A percentile compares a stretch with the other conserved stretches of the same genome.
Conservation (phyloP, 2,797 vertebrate species). For the Sebastes hubbsi region DNA sequence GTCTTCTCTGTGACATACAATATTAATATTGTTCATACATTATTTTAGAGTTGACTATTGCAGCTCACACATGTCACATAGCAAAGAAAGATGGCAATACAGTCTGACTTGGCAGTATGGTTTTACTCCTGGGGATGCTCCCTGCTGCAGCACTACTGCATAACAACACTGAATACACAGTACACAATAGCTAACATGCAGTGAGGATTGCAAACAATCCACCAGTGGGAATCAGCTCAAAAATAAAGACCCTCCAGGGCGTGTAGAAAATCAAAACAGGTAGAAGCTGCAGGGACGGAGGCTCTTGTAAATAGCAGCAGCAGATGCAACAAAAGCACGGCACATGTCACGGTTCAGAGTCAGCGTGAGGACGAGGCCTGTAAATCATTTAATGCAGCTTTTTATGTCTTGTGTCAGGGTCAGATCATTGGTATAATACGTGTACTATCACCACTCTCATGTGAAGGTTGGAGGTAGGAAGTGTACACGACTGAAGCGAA, state of each 20-base stretch:
- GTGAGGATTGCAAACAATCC: conserved; percentile 19
- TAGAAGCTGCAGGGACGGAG: not conserved
- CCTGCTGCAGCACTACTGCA: not conserved
- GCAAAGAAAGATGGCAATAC: not conserved
- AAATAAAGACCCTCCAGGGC: conserved; percentile 32
- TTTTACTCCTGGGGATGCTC: not conserved
- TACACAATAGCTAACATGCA: conserved; percentile 12
- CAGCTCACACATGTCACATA: not conserved
- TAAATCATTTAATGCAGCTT: conserved; percentile 11
- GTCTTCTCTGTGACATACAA: not conserved
- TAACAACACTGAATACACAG: conserved; percentile 9
- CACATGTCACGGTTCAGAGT: not conserved
- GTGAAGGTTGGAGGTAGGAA: not conserved
- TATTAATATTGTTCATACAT: conserved; percentile 4
- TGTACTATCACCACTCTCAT: not conserved
- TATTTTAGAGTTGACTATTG: not conserved
- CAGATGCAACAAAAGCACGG: not conserved
- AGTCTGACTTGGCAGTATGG: not conserved
- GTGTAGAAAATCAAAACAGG: conserved; percentile 6
- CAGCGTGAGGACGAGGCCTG: not conserved
- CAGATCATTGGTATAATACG: not conserved
- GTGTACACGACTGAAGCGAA: not conserved
- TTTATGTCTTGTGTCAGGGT: conserved; percentile 10
- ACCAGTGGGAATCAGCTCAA: conserved; percentile 16
- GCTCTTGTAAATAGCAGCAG: not conserved